phyloP scores from a whole-genome alignment of 64 coral and sea anemone species.

The Astreopora myriophthalma region DNA sequence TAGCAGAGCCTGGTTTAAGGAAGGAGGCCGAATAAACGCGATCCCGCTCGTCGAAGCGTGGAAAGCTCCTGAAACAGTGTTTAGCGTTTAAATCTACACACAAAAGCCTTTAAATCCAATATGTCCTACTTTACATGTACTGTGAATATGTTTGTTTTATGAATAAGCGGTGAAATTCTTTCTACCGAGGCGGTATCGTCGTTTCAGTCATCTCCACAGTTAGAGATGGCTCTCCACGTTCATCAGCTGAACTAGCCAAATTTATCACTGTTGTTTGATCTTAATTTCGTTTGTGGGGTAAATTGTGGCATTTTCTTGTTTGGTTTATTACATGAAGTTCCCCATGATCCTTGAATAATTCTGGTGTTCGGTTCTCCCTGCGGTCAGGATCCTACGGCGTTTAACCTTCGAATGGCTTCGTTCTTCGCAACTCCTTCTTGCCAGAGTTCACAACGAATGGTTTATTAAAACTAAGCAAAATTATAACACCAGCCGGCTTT shows the following conservation, averaged over 20 bases:
- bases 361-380: not conserved
- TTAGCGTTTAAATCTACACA: constrained; percentile 7
- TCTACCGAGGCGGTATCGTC: not conserved
- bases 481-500: not conserved
- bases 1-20: not conserved
- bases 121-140: not conserved
- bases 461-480: not conserved
- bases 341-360: not conserved
- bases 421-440: not conserved
- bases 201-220: not conserved
- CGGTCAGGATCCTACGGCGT: not conserved
- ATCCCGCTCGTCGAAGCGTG: not conserved
- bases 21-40: not conserved
- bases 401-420: not conserved
- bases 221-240: not conserved
- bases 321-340: not conserved
- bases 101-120: constrained; percentile 29
- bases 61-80: not conserved
- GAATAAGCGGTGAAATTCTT: not conserved
- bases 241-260: not conserved
- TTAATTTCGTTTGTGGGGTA: not conserved
- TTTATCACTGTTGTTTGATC: not conserved
- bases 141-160: not conserved
- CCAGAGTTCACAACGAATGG: not conserved
- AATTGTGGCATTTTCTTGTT: not conserved